Evolutionary conservation across 2,113 vertebrate species (phyloP).

Genomic region (Ictalurus furcatus): DNA sequence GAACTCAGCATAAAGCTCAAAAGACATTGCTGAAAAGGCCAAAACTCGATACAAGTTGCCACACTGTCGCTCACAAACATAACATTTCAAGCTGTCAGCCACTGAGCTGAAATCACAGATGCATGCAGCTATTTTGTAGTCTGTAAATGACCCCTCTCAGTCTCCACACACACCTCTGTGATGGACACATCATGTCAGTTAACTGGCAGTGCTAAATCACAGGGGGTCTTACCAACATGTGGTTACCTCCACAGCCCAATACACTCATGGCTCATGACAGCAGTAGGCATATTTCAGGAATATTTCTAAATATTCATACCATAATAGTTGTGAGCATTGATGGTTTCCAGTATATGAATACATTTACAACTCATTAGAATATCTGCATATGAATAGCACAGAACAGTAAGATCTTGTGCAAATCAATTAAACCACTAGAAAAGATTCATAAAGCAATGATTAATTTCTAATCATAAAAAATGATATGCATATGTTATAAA

Average conservation of each 20-base stretch:
- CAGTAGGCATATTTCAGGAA: slow-evolving; percentile 1
- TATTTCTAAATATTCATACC: not conserved
- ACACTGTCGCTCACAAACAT: slow-evolving; percentile 62
- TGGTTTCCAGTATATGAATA: not conserved
- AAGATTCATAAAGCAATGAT: not conserved
- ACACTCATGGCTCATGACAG: slow-evolving; percentile 34
- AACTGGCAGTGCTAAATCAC: slow-evolving; percentile 65
- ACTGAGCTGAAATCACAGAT: slow-evolving; percentile 64
- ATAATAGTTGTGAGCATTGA: not conserved
- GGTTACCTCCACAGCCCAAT: slow-evolving; percentile 47
- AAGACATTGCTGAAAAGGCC: slow-evolving; percentile 44
- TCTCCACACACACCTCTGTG: slow-evolving; percentile 59
- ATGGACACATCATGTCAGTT: slow-evolving; percentile 65
- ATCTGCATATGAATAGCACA: slow-evolving; percentile 22
- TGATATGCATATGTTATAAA: not conserved
- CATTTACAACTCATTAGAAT: slow-evolving; percentile 3
- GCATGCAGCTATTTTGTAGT: slow-evolving; percentile 70
- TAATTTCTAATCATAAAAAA: not conserved
- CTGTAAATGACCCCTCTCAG: slow-evolving; percentile 63
- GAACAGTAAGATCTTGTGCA: not conserved
- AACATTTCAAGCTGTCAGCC: slow-evolving; percentile 69
- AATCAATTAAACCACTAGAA: not conserved
- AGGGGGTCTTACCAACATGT: slow-evolving; percentile 56
- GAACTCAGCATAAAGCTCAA: slow-evolving; percentile 32
- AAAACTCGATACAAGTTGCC: slow-evolving; percentile 53